Evolutionary conservation across 2,113 vertebrate genomes (phyloP).

Genomic region (Neotragus pygmaeus): DNA sequence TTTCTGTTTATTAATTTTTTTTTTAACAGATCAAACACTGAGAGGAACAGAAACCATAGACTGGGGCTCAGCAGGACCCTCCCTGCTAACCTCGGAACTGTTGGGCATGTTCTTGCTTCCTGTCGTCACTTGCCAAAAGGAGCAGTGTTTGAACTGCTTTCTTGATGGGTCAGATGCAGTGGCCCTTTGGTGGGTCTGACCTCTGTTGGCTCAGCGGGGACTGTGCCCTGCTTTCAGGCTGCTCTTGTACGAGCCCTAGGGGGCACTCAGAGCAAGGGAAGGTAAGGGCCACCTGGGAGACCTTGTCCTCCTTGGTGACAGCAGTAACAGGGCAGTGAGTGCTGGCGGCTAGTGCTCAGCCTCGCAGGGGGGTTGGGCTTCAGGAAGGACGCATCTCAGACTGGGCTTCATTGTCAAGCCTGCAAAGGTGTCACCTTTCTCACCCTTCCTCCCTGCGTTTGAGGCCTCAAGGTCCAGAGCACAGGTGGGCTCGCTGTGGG

Average conservation of each 20-base stretch:
- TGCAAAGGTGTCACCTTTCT: neutral
- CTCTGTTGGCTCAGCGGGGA: neutral
- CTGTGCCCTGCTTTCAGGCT: accelerated
- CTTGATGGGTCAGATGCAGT: neutral
- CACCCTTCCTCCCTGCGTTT: neutral
- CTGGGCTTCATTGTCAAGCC: neutral
- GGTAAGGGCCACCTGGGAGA: neutral
- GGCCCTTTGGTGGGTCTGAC: neutral
- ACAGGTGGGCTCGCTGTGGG: neutral
- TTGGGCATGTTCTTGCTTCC: neutral
- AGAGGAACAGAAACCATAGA: constrained; percentile 52
- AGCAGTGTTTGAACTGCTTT: neutral
- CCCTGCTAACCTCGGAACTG: constrained; percentile 27
- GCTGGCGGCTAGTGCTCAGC: too few species aligned
- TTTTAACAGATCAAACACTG: neutral
- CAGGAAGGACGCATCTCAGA: neutral
- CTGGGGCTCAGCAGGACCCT: neutral
- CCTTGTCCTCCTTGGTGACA: neutral
- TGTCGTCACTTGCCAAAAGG: constrained; percentile 1
- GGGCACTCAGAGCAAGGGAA: too few species aligned
- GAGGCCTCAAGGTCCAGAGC: neutral
- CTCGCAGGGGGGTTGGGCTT: neutral
- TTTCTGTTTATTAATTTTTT: neutral
- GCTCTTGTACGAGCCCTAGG: neutral
- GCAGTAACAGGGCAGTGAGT: neutral